These are phyloP conservation scores for Ceuthmochares aereus DNA, from an alignment of 2,113 vertebrate species.

Conservation along the genomic window DNA sequence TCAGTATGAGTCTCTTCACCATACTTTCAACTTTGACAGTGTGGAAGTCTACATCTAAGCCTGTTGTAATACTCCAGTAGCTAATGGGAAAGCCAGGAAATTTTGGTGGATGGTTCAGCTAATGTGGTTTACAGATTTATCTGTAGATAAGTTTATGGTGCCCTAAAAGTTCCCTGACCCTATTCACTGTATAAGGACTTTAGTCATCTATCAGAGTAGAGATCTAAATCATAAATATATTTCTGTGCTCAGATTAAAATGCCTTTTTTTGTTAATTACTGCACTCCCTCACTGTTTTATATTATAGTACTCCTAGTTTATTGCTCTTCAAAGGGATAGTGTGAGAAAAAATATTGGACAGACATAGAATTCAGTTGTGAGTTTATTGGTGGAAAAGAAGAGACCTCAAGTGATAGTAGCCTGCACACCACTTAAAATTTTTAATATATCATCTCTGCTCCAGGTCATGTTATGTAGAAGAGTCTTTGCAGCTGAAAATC, in stretches of 20 bases:
- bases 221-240: background rate
- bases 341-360: background rate
- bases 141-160: background rate
- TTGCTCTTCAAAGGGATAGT: background rate
- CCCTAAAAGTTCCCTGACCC: background rate
- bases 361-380: background rate
- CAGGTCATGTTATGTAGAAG: background rate
- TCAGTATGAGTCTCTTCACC: background rate
- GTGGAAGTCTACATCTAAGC: background rate
- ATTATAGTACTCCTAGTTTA: background rate
- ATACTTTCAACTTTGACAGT: background rate
- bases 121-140: background rate
- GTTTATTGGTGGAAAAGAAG: background rate
- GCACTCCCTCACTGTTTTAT: background rate
- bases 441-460: background rate
- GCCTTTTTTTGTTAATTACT: background rate
- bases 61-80: fast-evolving
- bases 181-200: background rate
- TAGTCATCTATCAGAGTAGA: background rate
- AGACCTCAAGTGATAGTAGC: background rate
- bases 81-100: background rate
- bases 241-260: background rate
- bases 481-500: background rate
- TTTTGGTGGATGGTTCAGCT: background rate
- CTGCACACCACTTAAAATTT: background rate